Evolutionary conservation across 2,888 invertebrate genomes (phyloP).

Genomic region (Ashinkailepas kermadecensis): DNA sequence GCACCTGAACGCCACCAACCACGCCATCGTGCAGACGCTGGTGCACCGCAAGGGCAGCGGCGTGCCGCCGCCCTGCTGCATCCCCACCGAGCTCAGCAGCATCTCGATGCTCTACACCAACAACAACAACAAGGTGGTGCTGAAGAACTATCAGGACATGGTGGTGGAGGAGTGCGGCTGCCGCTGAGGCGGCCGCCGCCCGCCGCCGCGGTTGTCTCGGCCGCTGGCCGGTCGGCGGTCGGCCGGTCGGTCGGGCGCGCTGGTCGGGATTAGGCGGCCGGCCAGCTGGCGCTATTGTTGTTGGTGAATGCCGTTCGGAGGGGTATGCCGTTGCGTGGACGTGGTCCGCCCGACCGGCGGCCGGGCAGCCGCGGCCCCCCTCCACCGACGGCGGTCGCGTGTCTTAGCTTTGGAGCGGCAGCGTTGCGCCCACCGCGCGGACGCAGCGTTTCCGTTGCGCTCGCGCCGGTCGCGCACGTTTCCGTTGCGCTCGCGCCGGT

Average conservation of each 20-base stretch:
- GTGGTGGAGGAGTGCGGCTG: constrained; percentile 96
- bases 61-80: constrained; percentile 95
- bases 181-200: constrained; percentile 55
- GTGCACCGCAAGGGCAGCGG: constrained; percentile 84
- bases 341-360: background rate
- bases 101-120: constrained; percentile 96
- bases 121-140: constrained; percentile 85
- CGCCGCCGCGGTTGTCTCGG: background rate
- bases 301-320: background rate
- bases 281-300: background rate
- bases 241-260: constrained; percentile 8
- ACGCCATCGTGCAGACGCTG: constrained; percentile 95
- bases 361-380: background rate
- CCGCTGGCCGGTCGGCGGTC: background rate
- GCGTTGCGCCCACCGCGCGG: background rate
- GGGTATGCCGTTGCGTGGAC: background rate
- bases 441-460: background rate
- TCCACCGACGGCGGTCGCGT: no score
- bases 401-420: background rate
- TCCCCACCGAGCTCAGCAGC: constrained; percentile 85
- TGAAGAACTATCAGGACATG: constrained; percentile 99
- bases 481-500: background rate
- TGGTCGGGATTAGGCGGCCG: background rate
- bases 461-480: background rate
- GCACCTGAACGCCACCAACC: constrained; percentile 93